Percentiles rank a stretch among this genome's conserved stretches.
These are phyloP conservation scores for Marcusenius ussheri DNA, from an alignment of 2,113 vertebrate genomes.

Conservation along the genomic window DNA sequence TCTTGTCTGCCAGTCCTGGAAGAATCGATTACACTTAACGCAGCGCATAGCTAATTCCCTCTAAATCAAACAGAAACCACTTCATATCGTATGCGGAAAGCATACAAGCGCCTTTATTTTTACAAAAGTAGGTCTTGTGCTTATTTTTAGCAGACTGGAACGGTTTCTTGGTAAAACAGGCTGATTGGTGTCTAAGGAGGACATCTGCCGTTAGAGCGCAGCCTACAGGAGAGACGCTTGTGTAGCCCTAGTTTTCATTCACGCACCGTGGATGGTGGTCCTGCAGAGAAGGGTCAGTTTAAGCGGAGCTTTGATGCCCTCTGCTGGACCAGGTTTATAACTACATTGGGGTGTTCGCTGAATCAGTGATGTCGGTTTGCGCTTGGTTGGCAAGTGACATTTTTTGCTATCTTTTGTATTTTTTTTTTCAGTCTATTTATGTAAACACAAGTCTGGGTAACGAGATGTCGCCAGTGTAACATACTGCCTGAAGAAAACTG, in stretches of 20 bases:
- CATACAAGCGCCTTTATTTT: neutral
- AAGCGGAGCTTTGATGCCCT: neutral
- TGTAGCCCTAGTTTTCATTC: neutral
- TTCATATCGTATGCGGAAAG: neutral
- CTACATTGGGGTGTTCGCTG: neutral
- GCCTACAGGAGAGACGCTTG: neutral
- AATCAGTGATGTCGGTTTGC: neutral
- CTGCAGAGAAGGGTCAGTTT: neutral
- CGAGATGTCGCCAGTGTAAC: neutral
- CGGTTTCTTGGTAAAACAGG: neutral
- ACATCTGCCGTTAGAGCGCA: neutral
- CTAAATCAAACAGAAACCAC: neutral
- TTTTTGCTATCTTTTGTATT: neutral
- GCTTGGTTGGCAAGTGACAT: neutral
- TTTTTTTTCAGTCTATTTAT: neutral
- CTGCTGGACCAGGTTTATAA: neutral
- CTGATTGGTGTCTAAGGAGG: neutral
- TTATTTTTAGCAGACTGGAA: conserved; percentile 2
- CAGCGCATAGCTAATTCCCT: neutral
- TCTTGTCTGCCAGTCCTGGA: neutral
- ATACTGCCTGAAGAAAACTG: neutral
- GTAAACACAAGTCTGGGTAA: neutral
- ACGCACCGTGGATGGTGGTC: neutral
- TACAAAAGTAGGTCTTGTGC: neutral
- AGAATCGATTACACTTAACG: neutral